Conservation (phyloP, 1,140 invertebrate species). For the Drosophila ambigua region DNA sequence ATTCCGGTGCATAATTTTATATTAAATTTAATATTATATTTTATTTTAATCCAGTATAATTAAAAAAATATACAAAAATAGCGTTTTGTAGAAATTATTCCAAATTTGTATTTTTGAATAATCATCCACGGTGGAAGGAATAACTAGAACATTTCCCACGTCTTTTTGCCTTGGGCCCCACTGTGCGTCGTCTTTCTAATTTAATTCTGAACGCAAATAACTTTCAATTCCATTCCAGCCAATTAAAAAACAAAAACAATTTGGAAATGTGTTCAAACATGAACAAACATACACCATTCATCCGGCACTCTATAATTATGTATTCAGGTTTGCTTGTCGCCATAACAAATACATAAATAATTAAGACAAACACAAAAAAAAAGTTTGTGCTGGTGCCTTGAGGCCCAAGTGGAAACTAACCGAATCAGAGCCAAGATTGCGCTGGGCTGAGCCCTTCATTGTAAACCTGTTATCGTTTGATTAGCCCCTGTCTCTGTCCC, state of each 20-base stretch:
- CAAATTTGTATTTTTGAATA: no score
- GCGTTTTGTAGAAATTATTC: no score
- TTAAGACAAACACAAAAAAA: constrained; percentile 34
- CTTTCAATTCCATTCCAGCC: constrained; percentile 50
- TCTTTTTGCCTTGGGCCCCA: no score
- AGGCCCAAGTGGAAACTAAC: background rate
- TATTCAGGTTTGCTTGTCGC: constrained; percentile 30
- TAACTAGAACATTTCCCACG: no score
- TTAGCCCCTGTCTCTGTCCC: background rate
- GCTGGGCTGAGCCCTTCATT: constrained; percentile 26
- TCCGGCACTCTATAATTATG: constrained; percentile 16
- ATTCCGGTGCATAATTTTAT: no score
- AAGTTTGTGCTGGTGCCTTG: background rate
- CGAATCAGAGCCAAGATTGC: background rate
- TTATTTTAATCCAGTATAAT: no score
- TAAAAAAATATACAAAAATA: no score
- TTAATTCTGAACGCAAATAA: constrained; percentile 72
- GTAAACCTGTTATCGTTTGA: constrained; percentile 27
- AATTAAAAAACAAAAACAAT: constrained; percentile 15
- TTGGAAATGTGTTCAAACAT: constrained; percentile 50
- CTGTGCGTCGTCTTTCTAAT: constrained; percentile 36
- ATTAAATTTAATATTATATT: no score
- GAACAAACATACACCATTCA: constrained; percentile 49
- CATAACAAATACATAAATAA: constrained; percentile 67
- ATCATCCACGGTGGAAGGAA: no score